Evolutionary conservation across 2,888 invertebrate species (phyloP), one percentile per base, ranked within the genome.

Genomic region (Nemurella pictetii): DNA sequence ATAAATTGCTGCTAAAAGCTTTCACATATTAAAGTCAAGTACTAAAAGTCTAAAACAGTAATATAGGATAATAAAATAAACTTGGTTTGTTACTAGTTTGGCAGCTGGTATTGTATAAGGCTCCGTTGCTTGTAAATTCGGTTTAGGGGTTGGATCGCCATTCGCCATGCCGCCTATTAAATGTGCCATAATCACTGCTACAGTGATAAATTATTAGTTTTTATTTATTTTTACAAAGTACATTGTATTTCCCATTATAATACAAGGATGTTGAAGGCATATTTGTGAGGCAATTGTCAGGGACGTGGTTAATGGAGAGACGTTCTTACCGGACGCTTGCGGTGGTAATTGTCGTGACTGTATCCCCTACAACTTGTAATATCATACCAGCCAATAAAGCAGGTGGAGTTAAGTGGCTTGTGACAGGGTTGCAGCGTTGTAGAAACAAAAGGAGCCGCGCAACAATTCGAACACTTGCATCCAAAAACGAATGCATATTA

Each of bases 341-440:
- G 55, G 85, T 82, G 85, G 86, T 85, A 86, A 86, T 85, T 85
- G 82, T 88, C 88, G 87, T 86, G 88, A 77, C 84, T 80, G 15
- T 55, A 55, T 20, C 73, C 77, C 83, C n/a, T n/a, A 20, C 29
- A 84, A 72, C 83, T 83, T 86, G 86, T 85, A 80, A 83, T 85
- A 86, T 87, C n/a, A n/a, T 87, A 87, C 85, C 85, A 83, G 80
- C 80, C 86, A 85, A 87, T 86, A 87, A 87, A 87, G 87, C 86
- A 86, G 86, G 86, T 86, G 87, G 83, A 87, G 86, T 87, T 87
- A 86, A 87, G 87, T 87, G 87, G 87, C 87, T 87, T 86, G 85
- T 85, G 87, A 87, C 86, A 87, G 86, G 85, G 87, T 87, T 87
- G 88, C 55, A 55, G 55, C 55, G 55, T 55, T 20, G 9, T 20